Conservation (phyloP, 2,113 vertebrate species). For the Bungarus multicinctus region DNA sequence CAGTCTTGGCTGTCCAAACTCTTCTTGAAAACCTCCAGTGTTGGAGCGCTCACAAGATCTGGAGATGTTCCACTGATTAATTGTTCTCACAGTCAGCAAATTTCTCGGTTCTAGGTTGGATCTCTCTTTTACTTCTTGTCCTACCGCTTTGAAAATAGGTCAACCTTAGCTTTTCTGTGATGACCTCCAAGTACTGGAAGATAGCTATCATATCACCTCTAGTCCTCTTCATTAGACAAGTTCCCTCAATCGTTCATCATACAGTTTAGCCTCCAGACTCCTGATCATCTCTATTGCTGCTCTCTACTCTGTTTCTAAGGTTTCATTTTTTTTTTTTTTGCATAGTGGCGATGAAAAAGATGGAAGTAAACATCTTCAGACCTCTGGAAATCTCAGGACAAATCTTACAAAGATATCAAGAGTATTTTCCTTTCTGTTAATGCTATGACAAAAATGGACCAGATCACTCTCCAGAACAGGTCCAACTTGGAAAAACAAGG, state of each 20-base stretch:
- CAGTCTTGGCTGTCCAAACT: not conserved
- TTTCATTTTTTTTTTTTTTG: not conserved
- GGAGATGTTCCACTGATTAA: not conserved
- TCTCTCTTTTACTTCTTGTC: not conserved
- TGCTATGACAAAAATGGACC: not conserved
- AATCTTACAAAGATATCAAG: not conserved
- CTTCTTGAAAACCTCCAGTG: not conserved
- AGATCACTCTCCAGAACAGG: not conserved
- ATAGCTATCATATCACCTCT: not conserved
- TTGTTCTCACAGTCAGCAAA: not conserved
- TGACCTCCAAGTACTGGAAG: not conserved
- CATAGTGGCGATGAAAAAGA: not conserved
- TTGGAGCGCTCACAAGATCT: not conserved
- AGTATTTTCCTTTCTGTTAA: not conserved
- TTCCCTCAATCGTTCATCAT: not conserved
- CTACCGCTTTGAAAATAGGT: not conserved
- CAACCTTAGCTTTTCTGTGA: not conserved
- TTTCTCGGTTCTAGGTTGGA: too few relatives aligned
- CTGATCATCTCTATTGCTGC: not conserved
- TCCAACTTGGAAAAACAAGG: not conserved
- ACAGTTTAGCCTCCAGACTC: not conserved
- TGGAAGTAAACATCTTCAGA: not conserved
- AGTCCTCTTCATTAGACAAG: not conserved
- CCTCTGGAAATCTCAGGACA: not conserved
- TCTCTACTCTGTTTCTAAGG: not conserved